Evolutionary conservation across 2,888 invertebrate genomes (phyloP).

Genomic region (Epirrita christyi): DNA sequence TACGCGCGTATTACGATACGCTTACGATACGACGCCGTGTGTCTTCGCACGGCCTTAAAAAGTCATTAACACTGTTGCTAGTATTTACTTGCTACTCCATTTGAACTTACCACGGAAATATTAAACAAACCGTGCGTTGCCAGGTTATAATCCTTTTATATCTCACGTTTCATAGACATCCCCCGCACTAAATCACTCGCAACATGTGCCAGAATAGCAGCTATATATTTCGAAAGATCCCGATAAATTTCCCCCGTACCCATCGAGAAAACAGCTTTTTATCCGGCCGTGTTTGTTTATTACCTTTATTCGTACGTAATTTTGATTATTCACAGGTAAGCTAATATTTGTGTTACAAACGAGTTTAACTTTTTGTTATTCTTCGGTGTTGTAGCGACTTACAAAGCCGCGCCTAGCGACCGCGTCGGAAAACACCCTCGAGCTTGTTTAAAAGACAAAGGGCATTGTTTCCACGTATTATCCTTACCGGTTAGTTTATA

Average conservation of each 20-base stretch:
- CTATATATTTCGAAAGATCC: constrained; percentile 67
- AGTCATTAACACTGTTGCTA: neutral
- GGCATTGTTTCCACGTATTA: constrained; percentile 26
- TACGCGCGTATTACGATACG: too few species aligned
- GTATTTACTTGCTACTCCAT: neutral
- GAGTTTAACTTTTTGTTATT: constrained; percentile 45
- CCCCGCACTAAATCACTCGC: constrained; percentile 64
- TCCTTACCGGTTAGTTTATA: constrained; percentile 21
- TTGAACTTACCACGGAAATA: constrained; percentile 10
- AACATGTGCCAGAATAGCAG: constrained; percentile 59
- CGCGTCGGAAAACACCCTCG: constrained; percentile 8
- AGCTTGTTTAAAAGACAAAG: constrained; percentile 29
- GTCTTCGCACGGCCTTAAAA: too few species aligned
- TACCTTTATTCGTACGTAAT: constrained; percentile 66
- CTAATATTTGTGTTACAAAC: constrained; percentile 49
- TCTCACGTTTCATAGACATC: constrained; percentile 60
- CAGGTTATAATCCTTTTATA: constrained; percentile 63
- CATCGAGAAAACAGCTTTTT: constrained; percentile 70
- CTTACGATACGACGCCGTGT: too few species aligned
- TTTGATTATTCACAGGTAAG: constrained; percentile 31
- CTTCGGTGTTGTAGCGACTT: constrained; percentile 22
- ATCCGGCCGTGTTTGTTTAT: constrained; percentile 66
- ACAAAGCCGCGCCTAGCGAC: constrained; percentile 5
- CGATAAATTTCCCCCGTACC: constrained; percentile 69
- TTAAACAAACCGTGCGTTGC: constrained; percentile 8